A percentile compares a stretch with the other conserved stretches of the same genome.
Conservation (phyloP, 2,888 invertebrate genomes). For the Heteromurus nitidus region DNA sequence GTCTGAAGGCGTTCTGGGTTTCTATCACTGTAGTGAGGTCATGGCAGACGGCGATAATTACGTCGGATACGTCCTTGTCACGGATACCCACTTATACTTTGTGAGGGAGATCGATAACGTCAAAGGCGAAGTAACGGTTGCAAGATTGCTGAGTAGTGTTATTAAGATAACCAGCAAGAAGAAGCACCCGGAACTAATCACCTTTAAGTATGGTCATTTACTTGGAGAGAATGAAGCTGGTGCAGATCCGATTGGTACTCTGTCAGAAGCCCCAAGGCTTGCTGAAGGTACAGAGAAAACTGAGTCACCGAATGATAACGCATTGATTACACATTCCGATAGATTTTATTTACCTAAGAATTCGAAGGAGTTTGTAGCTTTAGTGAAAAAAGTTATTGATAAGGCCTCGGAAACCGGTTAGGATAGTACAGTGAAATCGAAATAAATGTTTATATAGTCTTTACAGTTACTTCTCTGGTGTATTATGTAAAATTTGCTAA, state of each 20-base stretch:
- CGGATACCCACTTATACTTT: slow-evolving; percentile 89
- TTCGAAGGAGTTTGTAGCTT: slow-evolving; percentile 71
- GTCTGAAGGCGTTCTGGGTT: slow-evolving; percentile 41
- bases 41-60: slow-evolving; percentile 91
- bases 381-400: slow-evolving; percentile 72
- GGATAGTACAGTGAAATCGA: not conserved
- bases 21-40: slow-evolving; percentile 93
- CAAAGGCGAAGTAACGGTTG: slow-evolving; percentile 86
- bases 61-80: slow-evolving; percentile 86
- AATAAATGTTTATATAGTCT: not conserved
- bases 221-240: slow-evolving; percentile 35
- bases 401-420: slow-evolving; percentile 47
- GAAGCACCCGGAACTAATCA: slow-evolving; percentile 95
- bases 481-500: not conserved
- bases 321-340: slow-evolving; percentile 72
- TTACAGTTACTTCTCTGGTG: not conserved
- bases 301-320: slow-evolving; percentile 55
- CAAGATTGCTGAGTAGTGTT: slow-evolving; percentile 91
- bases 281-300: slow-evolving; percentile 42
- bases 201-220: slow-evolving; percentile 90
- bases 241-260: slow-evolving; percentile 88
- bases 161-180: slow-evolving; percentile 98
- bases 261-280: slow-evolving; percentile 64
- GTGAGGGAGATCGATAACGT: slow-evolving; percentile 80
- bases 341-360: slow-evolving; percentile 71